Evolutionary conservation across 37 sponge, comb jelly and placozoan species (phyloP).

Genomic region (Hexactinellida sp.): DNA sequence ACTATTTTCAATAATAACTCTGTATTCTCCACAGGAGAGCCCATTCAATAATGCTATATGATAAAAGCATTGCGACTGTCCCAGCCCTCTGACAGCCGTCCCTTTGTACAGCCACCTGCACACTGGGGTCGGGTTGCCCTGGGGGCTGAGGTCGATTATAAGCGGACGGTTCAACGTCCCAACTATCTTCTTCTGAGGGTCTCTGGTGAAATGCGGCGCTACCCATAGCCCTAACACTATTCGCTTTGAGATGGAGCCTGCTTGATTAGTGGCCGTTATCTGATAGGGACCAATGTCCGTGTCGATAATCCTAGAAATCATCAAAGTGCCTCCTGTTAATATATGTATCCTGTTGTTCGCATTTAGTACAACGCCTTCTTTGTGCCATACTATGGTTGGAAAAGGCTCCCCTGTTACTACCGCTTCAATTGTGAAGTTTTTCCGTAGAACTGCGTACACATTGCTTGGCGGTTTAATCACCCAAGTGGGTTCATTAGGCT

Average conservation of each 20-base stretch:
- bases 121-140: not conserved
- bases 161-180: not conserved
- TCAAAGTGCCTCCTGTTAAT: not conserved
- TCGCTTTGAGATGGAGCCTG: not conserved
- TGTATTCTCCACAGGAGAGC: not conserved
- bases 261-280: not conserved
- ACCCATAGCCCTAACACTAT: not conserved
- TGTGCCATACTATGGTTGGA: not conserved
- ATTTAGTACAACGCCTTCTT: not conserved
- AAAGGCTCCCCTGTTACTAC: not conserved
- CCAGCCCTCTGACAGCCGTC: not conserved
- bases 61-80: not conserved
- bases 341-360: not conserved
- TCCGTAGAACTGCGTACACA: not conserved
- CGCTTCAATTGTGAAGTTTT: not conserved
- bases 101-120: not conserved
- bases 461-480: not conserved
- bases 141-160: not conserved
- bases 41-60: not conserved
- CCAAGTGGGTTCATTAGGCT: not conserved
- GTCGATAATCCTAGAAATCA: not conserved
- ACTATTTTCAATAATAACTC: not conserved
- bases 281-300: not conserved
- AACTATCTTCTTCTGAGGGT: not conserved
- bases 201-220: not conserved